Base-by-base conservation (phyloP, 1,140 invertebrate species). In the Habropoda laboriosa region DNA sequence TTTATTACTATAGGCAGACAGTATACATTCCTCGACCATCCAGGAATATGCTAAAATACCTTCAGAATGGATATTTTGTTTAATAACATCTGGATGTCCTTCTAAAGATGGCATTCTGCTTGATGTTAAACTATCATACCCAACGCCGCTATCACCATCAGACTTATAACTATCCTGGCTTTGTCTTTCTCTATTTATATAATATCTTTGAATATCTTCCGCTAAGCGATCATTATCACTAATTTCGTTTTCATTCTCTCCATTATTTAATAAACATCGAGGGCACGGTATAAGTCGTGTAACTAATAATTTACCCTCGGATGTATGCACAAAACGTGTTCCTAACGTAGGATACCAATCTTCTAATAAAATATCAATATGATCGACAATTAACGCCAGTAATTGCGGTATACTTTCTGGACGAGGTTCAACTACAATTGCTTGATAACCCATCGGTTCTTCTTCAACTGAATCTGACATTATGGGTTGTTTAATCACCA, bases 311-410 rank as follows among this genome's bases (percentile, higher is more conserved):
- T 97, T 96, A 1, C 99, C 99, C 91, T 99, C 98, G 0, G 98
- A 98, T 0, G 98, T 99, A 89, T 99, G 99, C 1, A 98, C 98
- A 93, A 99, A 99, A 57, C 99, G 94, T 2, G 98, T 99, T 8
- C 99, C 97, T 58, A 98, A 93, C 0, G 97, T 97, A 0, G 98
- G 98, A 93, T 99, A 99, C 99, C 99, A 99, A 92, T 99, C 99
- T 92, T 99, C 99, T 0, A 99, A 92, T 32, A 99, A 92, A 66
- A 98, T 96, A 91, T 99, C 99, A 85, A 99, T 97, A 90, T 99
- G 98, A 91, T 99, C 98, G 0, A 99, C 97, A n/a, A 98, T 95
- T 24, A 99, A 92, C 0, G 98, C 97, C 58, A 99, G 90, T 21
- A 99, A 91, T 89, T 98, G 97, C 0, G 98, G 96, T 71, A 97